Percentiles rank a stretch among this genome's conserved stretches.
Conservation (phyloP, 2,113 vertebrate genomes). For the Arenaria interpres region DNA sequence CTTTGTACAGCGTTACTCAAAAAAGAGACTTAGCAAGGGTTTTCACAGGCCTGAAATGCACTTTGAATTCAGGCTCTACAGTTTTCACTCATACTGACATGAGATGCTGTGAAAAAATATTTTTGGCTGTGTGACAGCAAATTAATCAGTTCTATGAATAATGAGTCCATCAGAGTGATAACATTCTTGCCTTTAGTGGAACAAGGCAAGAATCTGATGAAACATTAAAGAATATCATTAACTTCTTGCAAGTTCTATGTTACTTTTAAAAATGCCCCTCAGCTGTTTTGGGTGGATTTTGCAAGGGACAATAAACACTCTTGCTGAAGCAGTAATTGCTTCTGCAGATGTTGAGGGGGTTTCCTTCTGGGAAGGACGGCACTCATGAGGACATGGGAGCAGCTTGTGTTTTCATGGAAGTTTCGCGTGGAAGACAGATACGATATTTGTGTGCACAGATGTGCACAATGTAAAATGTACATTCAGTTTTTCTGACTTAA, state of each 20-base stretch:
- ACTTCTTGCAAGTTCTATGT: background rate
- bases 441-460: constrained; percentile 13
- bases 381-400: background rate
- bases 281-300: background rate
- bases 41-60: background rate
- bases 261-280: background rate
- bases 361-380: background rate
- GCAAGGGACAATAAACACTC: background rate
- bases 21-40: background rate
- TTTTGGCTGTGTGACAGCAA: background rate
- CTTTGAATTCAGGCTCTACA: background rate
- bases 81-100: background rate
- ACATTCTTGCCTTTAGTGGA: background rate
- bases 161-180: background rate
- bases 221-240: background rate
- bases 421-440: constrained; percentile 4
- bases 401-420: background rate
- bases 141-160: background rate
- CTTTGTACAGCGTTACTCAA: background rate
- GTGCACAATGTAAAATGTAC: background rate
- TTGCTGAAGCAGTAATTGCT: background rate
- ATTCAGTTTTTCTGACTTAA: constrained; percentile 28
- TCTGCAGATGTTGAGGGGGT: constrained; percentile 15
- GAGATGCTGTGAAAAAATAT: background rate
- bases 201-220: background rate